phyloP scores from a whole-genome alignment of 2,888 invertebrate genomes.

The Ethmia dodecea region DNA sequence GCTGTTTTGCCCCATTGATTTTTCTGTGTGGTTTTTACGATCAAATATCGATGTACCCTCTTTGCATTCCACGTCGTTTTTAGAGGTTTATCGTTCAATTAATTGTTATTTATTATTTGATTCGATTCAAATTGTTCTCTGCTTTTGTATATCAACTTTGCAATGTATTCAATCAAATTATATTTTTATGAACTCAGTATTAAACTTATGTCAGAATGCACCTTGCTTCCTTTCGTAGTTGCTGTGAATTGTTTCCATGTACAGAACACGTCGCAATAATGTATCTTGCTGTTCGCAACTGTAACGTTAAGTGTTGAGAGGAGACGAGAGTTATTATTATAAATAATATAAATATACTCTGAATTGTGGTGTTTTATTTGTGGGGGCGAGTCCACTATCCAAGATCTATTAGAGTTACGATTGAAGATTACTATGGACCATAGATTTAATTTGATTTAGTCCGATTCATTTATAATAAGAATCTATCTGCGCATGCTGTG shows the following conservation, averaged over 20 bases:
- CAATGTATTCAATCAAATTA: not conserved
- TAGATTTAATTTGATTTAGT: no score
- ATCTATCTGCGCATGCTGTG: no score
- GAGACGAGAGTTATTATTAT: conserved; percentile 54
- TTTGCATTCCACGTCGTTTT: conserved; percentile 57
- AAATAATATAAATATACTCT: conserved; percentile 53
- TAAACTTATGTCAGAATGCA: conserved; percentile 22
- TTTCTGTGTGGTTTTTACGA: conserved; percentile 36
- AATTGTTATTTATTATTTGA: conserved; percentile 13
- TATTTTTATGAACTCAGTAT: conserved; percentile 11
- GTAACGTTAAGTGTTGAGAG: conserved; percentile 51
- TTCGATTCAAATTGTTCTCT: not conserved
- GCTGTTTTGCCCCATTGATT: conserved; percentile 42
- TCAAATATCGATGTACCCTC: conserved; percentile 41
- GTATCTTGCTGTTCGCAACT: conserved; percentile 53
- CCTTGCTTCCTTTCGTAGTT: conserved; percentile 24
- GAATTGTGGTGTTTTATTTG: conserved; percentile 35
- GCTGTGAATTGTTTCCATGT: conserved; percentile 21
- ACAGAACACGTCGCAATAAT: conserved; percentile 40
- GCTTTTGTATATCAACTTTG: conserved; percentile 9
- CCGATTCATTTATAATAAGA: no score
- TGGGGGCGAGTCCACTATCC: no score
- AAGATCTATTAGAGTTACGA: no score
- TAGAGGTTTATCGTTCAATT: conserved; percentile 9
- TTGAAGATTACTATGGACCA: no score